A percentile compares a stretch with the other conserved stretches of the same genome.
Evolutionary conservation across 1,140 invertebrate genomes (phyloP).

Genomic region (Drosophila littoralis): DNA sequence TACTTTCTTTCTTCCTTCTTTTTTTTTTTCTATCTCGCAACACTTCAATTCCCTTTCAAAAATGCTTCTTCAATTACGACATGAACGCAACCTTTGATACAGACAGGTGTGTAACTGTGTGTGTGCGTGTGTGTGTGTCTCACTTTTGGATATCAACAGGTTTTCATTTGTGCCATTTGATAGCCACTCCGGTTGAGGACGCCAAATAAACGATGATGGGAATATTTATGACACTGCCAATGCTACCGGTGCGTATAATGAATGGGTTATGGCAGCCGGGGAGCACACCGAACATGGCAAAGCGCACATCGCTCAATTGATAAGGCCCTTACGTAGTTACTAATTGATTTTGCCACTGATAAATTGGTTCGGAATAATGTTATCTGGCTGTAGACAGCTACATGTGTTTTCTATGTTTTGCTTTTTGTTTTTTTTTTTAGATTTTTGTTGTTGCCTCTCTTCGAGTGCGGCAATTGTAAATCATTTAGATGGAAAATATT

Average conservation of each 20-base stretch:
- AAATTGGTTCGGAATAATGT: conserved; percentile 65
- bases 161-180: conserved; percentile 80
- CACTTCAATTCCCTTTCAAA: conserved; percentile 45
- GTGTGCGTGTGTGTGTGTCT: conserved; percentile 25
- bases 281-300: conserved; percentile 12
- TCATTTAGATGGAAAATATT: conserved; percentile 61
- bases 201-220: conserved; percentile 79
- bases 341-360: conserved; percentile 79
- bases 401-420: conserved; percentile 72
- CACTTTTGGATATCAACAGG: conserved; percentile 70
- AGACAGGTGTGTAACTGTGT: neutral
- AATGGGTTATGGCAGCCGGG: conserved; percentile 69
- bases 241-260: conserved; percentile 75
- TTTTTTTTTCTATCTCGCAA: conserved; percentile 28
- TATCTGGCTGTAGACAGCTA: conserved; percentile 50
- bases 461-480: conserved; percentile 61
- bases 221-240: conserved; percentile 80
- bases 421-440: neutral
- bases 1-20: conserved; percentile 1
- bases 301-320: conserved; percentile 40
- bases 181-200: conserved; percentile 52
- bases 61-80: conserved; percentile 74
- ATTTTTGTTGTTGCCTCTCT: conserved; percentile 15
- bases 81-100: conserved; percentile 42
- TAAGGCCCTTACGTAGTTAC: conserved; percentile 74